phyloP scores from a whole-genome alignment of 2,888 invertebrate genomes.

The Zaprionus bogoriensis region DNA sequence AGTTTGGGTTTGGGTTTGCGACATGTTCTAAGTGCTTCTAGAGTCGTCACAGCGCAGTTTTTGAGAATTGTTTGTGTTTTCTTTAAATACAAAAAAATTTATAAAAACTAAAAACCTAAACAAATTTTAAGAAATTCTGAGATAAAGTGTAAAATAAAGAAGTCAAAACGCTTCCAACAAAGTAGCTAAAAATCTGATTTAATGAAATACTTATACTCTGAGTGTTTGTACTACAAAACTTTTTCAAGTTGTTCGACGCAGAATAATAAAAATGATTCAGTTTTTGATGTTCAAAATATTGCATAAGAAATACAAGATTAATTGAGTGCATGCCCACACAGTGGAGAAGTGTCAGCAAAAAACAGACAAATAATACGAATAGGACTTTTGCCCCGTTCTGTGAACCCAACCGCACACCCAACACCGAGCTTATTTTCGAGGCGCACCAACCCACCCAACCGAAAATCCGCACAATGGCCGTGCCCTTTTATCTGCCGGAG shows the following conservation, averaged over 20 bases:
- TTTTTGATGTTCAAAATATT: constrained; percentile 70
- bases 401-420: constrained; percentile 17
- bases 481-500: constrained; percentile 83
- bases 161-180: background rate
- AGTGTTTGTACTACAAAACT: constrained; percentile 43
- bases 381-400: too few relatives aligned
- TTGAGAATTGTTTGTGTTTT: constrained; percentile 66
- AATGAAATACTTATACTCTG: constrained; percentile 50
- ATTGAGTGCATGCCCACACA: constrained; percentile 49
- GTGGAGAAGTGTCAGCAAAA: constrained; percentile 14
- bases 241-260: constrained; percentile 11
- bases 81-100: constrained; percentile 64
- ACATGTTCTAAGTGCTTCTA: constrained; percentile 80
- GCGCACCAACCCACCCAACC: constrained; percentile 13
- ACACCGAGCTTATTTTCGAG: too few relatives aligned
- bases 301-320: constrained; percentile 73
- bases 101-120: constrained; percentile 12
- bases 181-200: too few relatives aligned
- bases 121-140: constrained; percentile 6
- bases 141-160: background rate
- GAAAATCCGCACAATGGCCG: constrained; percentile 82
- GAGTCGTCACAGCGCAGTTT: constrained; percentile 43
- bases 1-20: constrained; percentile 69
- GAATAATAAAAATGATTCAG: constrained; percentile 58
- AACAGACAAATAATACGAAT: background rate